Evolutionary conservation across 1,140 invertebrate species (phyloP).

Genomic region (Leguminivora glycinivorella): DNA sequence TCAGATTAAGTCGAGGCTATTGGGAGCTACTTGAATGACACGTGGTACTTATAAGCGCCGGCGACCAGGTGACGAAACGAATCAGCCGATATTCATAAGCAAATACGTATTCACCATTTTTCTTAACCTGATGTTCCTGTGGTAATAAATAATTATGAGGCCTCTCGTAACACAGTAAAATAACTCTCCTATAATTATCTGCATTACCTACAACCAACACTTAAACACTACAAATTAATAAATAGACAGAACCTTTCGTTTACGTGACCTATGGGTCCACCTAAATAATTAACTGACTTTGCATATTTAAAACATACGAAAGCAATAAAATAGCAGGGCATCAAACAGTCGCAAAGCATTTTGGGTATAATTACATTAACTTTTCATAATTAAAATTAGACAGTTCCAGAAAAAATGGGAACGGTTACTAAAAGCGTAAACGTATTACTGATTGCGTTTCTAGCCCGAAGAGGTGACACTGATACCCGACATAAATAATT

Average conservation of each 20-base stretch:
- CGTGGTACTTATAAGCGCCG: not conserved
- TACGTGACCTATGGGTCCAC: no score
- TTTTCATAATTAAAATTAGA: not conserved
- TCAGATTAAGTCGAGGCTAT: conserved; percentile 13
- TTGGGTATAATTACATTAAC: not conserved
- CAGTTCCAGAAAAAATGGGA: not conserved
- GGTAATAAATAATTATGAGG: not conserved
- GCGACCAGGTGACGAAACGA: not conserved
- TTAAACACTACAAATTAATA: no score
- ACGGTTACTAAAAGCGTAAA: not conserved
- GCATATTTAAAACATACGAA: not conserved
- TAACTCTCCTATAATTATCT: no score
- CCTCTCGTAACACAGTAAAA: no score
- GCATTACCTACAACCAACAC: no score
- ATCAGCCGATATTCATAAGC: not conserved
- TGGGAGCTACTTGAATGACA: not conserved
- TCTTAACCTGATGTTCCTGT: not conserved
- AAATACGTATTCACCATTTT: no score
- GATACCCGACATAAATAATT: conserved; percentile 43
- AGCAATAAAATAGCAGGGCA: not conserved
- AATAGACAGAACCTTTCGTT: no score
- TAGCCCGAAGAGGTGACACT: conserved; percentile 44
- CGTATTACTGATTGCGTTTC: not conserved
- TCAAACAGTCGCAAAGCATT: conserved; percentile 18
- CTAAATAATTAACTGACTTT: not conserved